Conservation (phyloP, 2,797 vertebrate genomes). For the Garrulus glandarius region DNA sequence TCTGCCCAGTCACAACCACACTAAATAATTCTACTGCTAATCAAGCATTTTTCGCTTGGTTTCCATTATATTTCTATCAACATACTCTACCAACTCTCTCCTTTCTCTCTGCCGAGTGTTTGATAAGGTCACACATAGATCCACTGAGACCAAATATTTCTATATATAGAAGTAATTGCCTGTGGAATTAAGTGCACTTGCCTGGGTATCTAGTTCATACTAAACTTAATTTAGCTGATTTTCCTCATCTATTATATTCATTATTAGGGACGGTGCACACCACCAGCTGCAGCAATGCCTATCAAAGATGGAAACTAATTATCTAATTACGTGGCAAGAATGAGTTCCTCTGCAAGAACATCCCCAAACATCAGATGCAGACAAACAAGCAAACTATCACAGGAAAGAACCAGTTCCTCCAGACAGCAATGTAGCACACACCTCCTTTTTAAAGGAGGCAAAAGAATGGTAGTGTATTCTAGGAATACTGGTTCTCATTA, state of each 20-base stretch:
- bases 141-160: constrained; percentile 41
- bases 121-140: constrained; percentile 22
- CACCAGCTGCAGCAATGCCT: constrained; percentile 14
- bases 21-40: not conserved
- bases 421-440: not conserved
- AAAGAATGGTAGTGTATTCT: not conserved
- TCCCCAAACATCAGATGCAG: not conserved
- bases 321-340: constrained; percentile 3
- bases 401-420: not conserved
- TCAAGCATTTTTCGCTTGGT: not conserved
- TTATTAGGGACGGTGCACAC: not conserved
- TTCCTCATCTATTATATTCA: constrained; percentile 6
- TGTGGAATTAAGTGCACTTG: constrained; percentile 50
- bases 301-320: constrained; percentile 19
- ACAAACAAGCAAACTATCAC: not conserved
- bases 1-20: not conserved
- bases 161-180: constrained; percentile 59
- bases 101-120: not conserved
- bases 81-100: not conserved
- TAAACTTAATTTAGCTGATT: constrained; percentile 58
- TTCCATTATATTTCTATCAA: not conserved
- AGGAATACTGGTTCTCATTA: not conserved
- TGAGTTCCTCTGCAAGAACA: not conserved
- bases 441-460: not conserved
- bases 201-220: constrained; percentile 59